Evolutionary conservation across 2,113 vertebrate species (phyloP).

Genomic region (Panthera leo): DNA sequence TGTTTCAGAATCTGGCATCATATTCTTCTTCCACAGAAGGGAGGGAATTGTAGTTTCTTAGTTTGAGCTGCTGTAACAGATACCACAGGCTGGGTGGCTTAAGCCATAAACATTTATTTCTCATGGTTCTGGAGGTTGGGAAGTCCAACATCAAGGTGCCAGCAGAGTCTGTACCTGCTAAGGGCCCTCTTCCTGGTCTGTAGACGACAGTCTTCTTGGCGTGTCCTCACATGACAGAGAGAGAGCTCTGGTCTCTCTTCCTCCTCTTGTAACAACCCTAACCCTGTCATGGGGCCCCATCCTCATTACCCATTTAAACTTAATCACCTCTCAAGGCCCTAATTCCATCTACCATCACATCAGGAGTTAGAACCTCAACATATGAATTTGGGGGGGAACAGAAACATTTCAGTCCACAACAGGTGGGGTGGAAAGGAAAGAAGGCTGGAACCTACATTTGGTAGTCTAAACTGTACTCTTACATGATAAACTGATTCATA

Average conservation of each 20-base stretch:
- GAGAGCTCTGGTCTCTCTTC: not conserved
- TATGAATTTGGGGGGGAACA: not conserved
- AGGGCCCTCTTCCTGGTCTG: not conserved
- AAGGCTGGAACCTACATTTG: not conserved
- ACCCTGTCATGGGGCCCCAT: not conserved
- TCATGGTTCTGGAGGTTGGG: not conserved
- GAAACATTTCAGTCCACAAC: not conserved
- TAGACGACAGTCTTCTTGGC: not conserved
- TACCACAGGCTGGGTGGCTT: not conserved
- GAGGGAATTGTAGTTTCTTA: not conserved
- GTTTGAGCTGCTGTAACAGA: not conserved
- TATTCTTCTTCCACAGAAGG: not conserved
- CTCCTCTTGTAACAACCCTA: not conserved
- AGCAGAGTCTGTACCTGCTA: not conserved
- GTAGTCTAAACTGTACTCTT: not conserved
- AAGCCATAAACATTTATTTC: not conserved
- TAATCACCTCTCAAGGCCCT: not conserved
- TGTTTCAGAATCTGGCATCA: not conserved
- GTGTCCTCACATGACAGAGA: not conserved
- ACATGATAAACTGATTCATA: not conserved
- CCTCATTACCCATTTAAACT: not conserved
- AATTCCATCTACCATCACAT: not conserved
- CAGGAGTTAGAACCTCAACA: not conserved
- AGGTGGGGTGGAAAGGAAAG: not conserved
- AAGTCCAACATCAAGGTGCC: not conserved